phyloP scores from a whole-genome alignment of 2,797 vertebrate species.

The Salmo trutta region DNA sequence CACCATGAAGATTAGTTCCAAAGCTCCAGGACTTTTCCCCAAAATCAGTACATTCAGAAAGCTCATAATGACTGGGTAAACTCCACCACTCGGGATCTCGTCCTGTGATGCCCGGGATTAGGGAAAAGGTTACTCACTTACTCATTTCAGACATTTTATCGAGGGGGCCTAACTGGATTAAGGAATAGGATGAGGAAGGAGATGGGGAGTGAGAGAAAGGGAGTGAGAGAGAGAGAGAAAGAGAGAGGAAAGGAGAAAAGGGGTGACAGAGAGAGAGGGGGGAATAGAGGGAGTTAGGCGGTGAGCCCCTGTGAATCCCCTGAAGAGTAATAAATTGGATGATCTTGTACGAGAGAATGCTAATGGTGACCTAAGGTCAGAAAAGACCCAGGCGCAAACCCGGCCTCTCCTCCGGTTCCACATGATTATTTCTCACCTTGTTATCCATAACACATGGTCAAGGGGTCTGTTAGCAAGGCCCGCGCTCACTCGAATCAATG shows the following conservation, averaged over 20 bases:
- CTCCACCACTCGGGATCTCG: slow-evolving; percentile 15
- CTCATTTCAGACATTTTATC: slow-evolving; percentile 14
- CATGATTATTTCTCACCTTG: slow-evolving; percentile 75
- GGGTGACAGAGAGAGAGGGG: not conserved
- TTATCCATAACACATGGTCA: slow-evolving; percentile 63
- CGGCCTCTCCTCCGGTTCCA: slow-evolving; percentile 48
- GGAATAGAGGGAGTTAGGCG: not conserved
- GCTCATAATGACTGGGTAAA: slow-evolving; percentile 30
- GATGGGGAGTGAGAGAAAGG: slow-evolving; percentile 9
- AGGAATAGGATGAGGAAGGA: slow-evolving; percentile 12
- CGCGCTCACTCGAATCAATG: slow-evolving; percentile 59
- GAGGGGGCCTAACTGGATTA: slow-evolving; percentile 14
- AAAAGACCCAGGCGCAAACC: slow-evolving; percentile 44
- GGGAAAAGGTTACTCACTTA: slow-evolving; percentile 25
- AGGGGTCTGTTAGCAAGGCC: slow-evolving; percentile 54
- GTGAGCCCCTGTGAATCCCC: slow-evolving; percentile 32
- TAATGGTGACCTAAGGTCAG: slow-evolving; percentile 58
- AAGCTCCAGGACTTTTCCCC: slow-evolving; percentile 20
- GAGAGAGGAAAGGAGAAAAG: not conserved
- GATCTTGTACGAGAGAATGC: slow-evolving; percentile 65
- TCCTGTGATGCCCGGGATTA: slow-evolving; percentile 30
- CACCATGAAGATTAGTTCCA: slow-evolving; percentile 17
- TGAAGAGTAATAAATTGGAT: slow-evolving; percentile 60
- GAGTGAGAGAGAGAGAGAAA: not conserved
- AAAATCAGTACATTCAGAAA: slow-evolving; percentile 30